phyloP scores from a whole-genome alignment of 2,888 invertebrate genomes.

The Leptura quadrifasciata region DNA sequence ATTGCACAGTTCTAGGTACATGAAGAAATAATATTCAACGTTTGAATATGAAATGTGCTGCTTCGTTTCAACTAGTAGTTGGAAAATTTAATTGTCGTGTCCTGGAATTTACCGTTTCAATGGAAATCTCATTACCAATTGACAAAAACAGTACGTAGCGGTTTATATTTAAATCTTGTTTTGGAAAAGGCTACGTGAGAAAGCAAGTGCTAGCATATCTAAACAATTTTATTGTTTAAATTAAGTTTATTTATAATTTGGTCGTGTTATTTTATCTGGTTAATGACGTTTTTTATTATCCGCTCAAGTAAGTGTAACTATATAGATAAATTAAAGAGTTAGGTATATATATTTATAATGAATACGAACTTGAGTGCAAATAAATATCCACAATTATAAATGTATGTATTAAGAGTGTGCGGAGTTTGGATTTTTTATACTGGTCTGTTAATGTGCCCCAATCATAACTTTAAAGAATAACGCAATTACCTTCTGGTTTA shows the following conservation, averaged over 20 bases:
- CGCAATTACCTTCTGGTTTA: no score
- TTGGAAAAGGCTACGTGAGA: slow-evolving; percentile 9
- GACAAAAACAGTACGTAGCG: neutral
- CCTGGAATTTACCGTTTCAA: neutral
- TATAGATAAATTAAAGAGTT: slow-evolving; percentile 1
- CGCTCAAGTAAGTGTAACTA: slow-evolving; percentile 16
- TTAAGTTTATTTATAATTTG: slow-evolving; percentile 29
- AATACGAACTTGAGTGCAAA: neutral
- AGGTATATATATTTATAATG: slow-evolving; percentile 3
- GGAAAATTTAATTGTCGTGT: neutral
- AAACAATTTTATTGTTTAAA: slow-evolving; percentile 32
- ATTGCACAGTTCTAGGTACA: neutral
- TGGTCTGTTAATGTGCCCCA: no score
- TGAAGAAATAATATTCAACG: neutral
- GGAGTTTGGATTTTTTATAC: no score
- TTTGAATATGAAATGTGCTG: neutral
- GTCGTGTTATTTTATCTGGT: slow-evolving; percentile 24
- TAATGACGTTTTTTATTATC: slow-evolving; percentile 30
- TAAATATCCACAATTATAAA: slow-evolving; percentile 2
- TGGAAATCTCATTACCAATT: neutral
- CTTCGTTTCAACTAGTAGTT: neutral
- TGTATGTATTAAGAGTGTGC: neutral
- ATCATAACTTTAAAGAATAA: no score
- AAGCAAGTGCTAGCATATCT: slow-evolving; percentile 3
- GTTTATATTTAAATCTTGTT: slow-evolving; percentile 13